phyloP scores from a whole-genome alignment of 2,888 invertebrate genomes.

The Pristionchus japonicus region DNA sequence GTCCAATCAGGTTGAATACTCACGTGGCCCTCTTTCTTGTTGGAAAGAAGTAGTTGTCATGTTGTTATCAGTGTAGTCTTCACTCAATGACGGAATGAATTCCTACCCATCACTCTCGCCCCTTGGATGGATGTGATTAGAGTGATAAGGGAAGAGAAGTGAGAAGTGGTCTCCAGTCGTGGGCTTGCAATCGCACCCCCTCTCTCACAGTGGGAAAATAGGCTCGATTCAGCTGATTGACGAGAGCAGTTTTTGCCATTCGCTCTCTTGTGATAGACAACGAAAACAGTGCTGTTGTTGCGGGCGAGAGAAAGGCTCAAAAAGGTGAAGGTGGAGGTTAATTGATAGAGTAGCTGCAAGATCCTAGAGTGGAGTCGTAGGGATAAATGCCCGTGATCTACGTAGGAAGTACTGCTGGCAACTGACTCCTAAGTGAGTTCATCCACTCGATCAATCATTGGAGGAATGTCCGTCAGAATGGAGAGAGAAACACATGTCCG shows the following conservation, averaged over 20 bases:
- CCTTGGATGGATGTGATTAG: neutral
- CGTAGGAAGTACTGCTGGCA: neutral
- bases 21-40: neutral
- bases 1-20: neutral
- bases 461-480: neutral
- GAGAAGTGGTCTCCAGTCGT: neutral
- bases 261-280: neutral
- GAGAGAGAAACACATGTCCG: constrained; percentile 16
- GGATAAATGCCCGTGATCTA: neutral
- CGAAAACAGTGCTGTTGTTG: neutral
- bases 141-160: neutral
- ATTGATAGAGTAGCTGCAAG: neutral
- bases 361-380: neutral
- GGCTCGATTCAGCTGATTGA: neutral
- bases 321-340: neutral
- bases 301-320: neutral
- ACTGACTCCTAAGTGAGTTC: neutral
- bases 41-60: neutral
- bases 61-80: neutral
- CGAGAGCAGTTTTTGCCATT: neutral
- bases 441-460: neutral
- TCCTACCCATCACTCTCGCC: neutral
- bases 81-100: neutral
- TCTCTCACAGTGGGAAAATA: neutral
- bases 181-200: neutral